Evolutionary conservation across 2,888 invertebrate genomes (phyloP), one percentile per base, ranked within the genome.

Genomic region (Melikaiella ostensackeni): DNA sequence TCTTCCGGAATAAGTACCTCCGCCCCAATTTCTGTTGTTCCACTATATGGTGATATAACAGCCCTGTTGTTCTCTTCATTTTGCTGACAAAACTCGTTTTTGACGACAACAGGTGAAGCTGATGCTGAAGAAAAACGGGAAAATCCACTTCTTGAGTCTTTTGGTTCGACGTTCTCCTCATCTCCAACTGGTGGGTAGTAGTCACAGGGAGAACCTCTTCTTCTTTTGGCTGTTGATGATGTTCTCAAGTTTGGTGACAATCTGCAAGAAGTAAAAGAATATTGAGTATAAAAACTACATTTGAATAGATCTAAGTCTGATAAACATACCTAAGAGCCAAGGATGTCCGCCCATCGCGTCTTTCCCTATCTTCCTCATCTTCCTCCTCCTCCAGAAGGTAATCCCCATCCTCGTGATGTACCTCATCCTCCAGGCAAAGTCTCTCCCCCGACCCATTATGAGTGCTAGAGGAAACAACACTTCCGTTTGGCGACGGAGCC

Each of bases 381-480:
- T 77, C 81, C 27, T 82, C 81, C 6, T 82, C 84, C 0, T 38
- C 38, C 2, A 38, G 38, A 13, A 38, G 38, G 38, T 38, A 38
- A 38, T 38, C 38, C 13, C 38, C 38, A 38, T 82, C 81, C 6
- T 82, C 84, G 79, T 92, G 93, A 33, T 93, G 93, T 0, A 92
- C 88, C 21, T 93, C 94, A 83, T 92, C 93, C 82, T 92, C 93
- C 57, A 92, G 90, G 63, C 92, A 90, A 11, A 91, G 88, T 62
- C 93, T 91, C 24, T 92, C 88, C n/a, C 91, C 92, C 0, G 91
- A 89, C 0, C 89, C 86, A 74, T 90, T 87, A 73, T 92, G 92
- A 75, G 92, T 92, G 50, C 91, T 90, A 30, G 80, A 81, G 1
- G 90, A 89, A 30, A 90, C 87, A 57, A 89, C 84, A 80, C 91